These are phyloP conservation scores for Mustela lutreola DNA, from an alignment of 2,113 vertebrate species.

Conservation along the genomic window DNA sequence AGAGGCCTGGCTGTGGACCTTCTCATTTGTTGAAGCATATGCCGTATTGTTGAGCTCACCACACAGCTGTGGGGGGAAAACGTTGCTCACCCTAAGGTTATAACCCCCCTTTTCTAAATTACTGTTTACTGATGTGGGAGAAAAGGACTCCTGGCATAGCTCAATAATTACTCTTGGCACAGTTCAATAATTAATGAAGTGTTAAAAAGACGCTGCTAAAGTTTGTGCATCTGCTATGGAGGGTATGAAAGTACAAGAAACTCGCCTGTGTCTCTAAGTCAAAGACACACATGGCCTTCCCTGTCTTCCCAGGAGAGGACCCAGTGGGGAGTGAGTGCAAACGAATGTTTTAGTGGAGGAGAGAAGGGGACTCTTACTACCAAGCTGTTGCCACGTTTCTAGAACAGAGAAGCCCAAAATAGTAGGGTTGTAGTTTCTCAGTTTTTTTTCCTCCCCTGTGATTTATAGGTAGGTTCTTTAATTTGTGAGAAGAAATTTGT, in stretches of 20 bases:
- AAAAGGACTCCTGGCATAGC: slow-evolving; percentile 71
- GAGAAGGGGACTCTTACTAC: background rate
- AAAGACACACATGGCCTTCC: slow-evolving; percentile 54
- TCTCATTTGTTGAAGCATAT: slow-evolving; percentile 67
- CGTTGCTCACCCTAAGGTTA: slow-evolving; percentile 40
- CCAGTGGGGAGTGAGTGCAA: slow-evolving; percentile 15
- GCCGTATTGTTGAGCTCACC: slow-evolving; percentile 25
- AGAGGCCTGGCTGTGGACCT: slow-evolving; percentile 41
- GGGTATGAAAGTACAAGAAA: slow-evolving; percentile 61
- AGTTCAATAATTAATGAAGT: slow-evolving; percentile 78
- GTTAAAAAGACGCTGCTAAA: slow-evolving; percentile 67
- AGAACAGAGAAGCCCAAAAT: slow-evolving; percentile 44
- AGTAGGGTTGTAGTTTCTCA: background rate
- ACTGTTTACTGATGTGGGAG: slow-evolving; percentile 74
- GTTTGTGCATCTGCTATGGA: slow-evolving; percentile 74
- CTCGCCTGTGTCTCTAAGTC: slow-evolving; percentile 35
- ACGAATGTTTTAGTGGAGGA: background rate
- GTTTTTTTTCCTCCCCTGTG: background rate
- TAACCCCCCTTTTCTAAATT: slow-evolving; percentile 73
- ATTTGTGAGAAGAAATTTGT: slow-evolving; percentile 48
- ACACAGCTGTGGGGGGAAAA: slow-evolving; percentile 77
- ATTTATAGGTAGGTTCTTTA: slow-evolving; percentile 60
- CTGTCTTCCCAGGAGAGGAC: slow-evolving; percentile 7
- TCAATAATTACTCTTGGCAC: slow-evolving; percentile 78
- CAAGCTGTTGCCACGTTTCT: slow-evolving; percentile 54